phyloP scores from a whole-genome alignment of 37 sponge, comb jelly and placozoan species.

The Bolinopsis microptera region DNA sequence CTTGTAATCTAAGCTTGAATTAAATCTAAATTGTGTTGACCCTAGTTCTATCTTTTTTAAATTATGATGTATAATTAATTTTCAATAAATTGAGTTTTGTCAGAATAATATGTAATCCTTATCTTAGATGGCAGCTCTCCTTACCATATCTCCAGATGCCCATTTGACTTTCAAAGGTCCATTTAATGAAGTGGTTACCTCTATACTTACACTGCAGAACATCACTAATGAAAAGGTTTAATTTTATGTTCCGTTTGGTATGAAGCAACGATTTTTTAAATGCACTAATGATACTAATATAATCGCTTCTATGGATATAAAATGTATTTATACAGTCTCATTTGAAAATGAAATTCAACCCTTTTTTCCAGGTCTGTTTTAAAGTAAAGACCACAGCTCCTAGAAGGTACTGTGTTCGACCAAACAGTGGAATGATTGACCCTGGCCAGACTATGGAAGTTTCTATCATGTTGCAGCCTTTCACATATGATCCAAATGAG shows the following conservation, averaged over 20 bases:
- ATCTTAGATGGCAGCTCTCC: conserved; percentile 32
- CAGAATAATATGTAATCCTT: neutral
- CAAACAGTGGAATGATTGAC: conserved; percentile 86
- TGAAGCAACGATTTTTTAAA: too few relatives aligned
- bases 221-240: conserved; percentile 71
- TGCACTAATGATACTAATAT: too few relatives aligned
- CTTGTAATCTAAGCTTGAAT: too few relatives aligned
- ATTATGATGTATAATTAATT: neutral
- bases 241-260: too few relatives aligned
- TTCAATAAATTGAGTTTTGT: too few relatives aligned
- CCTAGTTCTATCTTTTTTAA: too few relatives aligned
- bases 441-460: conserved; percentile 71
- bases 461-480: conserved; percentile 90
- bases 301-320: too few relatives aligned
- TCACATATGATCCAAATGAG: conserved; percentile 69
- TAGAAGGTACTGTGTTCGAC: conserved; percentile 92
- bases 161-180: conserved; percentile 71
- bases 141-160: conserved; percentile 37
- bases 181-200: conserved; percentile 77
- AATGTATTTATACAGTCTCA: too few relatives aligned
- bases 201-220: conserved; percentile 76
- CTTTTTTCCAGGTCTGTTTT: conserved; percentile 77
- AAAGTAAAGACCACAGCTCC: conserved; percentile 99
- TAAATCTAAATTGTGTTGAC: too few relatives aligned
- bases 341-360: too few relatives aligned